Evolutionary conservation across 2,888 invertebrate species (phyloP).

Genomic region (Xanthia icteritia): DNA sequence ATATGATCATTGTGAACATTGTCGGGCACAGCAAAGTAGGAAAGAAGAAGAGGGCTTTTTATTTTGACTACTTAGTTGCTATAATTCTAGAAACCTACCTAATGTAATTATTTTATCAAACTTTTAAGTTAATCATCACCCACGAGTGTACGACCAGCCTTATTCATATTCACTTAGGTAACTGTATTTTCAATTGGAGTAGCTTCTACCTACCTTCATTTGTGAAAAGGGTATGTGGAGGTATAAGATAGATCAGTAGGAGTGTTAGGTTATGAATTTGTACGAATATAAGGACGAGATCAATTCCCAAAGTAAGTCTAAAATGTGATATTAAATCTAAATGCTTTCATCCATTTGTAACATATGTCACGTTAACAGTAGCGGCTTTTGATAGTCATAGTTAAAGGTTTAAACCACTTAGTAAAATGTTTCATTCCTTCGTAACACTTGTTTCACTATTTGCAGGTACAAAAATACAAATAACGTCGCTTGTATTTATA

Average conservation of each 20-base stretch:
- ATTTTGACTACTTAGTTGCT: too few relatives aligned
- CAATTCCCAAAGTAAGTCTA: background rate
- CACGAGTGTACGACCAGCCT: slow-evolving; percentile 21
- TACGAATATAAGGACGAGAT: background rate
- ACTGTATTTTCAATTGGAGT: slow-evolving; percentile 45
- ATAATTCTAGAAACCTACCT: too few relatives aligned
- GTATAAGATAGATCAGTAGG: background rate
- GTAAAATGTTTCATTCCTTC: background rate
- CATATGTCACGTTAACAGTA: too few relatives aligned
- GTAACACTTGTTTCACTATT: background rate
- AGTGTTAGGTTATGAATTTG: too few relatives aligned
- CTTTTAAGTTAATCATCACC: slow-evolving; percentile 22
- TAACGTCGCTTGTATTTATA: background rate
- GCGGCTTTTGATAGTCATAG: background rate
- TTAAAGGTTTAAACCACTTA: background rate
- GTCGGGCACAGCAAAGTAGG: too few relatives aligned
- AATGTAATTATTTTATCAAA: too few relatives aligned
- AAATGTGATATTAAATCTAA: background rate
- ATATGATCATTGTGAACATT: too few relatives aligned
- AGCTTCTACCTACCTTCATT: background rate
- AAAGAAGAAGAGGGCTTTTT: too few relatives aligned
- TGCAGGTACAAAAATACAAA: background rate
- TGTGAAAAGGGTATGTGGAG: background rate
- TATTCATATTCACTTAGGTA: slow-evolving; percentile 56
- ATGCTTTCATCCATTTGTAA: background rate